These are phyloP conservation scores for Torymus aiolomorphi DNA, from an alignment of 2,888 invertebrate genomes.

Conservation along the genomic window DNA sequence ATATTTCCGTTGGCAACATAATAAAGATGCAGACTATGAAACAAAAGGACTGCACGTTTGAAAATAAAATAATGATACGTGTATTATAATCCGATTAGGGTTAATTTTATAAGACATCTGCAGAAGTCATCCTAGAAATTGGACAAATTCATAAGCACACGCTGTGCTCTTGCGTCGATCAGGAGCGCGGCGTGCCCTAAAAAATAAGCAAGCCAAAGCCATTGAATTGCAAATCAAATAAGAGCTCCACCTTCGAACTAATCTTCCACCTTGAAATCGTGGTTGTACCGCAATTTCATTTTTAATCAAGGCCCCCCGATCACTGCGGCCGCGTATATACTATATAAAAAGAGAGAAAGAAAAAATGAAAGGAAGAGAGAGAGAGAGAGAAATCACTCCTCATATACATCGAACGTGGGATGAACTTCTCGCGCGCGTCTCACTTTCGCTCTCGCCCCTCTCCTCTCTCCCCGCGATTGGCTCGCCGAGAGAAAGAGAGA, in stretches of 20 bases:
- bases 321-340: slow-evolving; percentile 31
- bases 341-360: slow-evolving; percentile 48
- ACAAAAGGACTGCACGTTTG: no score
- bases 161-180: no score
- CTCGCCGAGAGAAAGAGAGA: slow-evolving; percentile 18
- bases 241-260: slow-evolving; percentile 60
- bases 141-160: no score
- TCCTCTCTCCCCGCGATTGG: slow-evolving; percentile 47
- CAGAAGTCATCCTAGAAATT: no score
- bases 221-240: slow-evolving; percentile 69
- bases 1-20: no score
- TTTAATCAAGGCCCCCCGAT: slow-evolving; percentile 67
- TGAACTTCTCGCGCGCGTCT: slow-evolving; percentile 58
- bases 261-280: slow-evolving; percentile 68
- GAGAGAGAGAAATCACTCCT: slow-evolving; percentile 57
- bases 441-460: slow-evolving; percentile 57
- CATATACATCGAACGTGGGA: slow-evolving; percentile 65
- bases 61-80: no score
- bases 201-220: slow-evolving; percentile 57
- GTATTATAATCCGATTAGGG: no score
- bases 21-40: no score
- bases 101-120: no score
- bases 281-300: slow-evolving; percentile 67
- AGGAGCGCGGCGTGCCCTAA: background rate
- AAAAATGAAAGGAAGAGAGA: slow-evolving; percentile 45